phyloP scores from a whole-genome alignment of 2,113 vertebrate species.

The Acrocephalus kingi region DNA sequence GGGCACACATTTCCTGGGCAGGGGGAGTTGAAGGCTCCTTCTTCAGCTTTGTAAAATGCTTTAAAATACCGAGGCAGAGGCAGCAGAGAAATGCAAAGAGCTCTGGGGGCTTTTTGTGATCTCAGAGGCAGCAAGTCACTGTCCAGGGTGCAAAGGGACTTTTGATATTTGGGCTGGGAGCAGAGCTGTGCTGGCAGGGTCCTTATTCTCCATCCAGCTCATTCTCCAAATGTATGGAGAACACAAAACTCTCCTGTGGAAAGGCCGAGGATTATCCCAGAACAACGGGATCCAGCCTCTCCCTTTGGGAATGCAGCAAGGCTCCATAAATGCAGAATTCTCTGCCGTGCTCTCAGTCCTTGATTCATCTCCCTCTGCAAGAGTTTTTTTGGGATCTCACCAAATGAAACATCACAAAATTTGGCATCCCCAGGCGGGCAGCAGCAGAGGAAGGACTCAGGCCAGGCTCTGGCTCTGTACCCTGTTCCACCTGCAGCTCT shows the following conservation, averaged over 20 bases:
- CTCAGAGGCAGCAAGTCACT: not conserved
- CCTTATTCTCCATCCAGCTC: not conserved
- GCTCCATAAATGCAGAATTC: not conserved
- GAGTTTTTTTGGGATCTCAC: not conserved
- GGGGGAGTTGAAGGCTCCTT: not conserved
- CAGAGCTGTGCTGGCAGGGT: not conserved
- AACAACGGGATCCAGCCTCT: not conserved
- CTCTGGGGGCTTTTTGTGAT: not conserved
- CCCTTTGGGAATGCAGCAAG: not conserved
- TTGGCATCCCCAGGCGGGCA: not conserved
- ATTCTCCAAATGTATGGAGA: not conserved
- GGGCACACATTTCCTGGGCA: not conserved
- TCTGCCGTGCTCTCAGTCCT: rapidly evolving
- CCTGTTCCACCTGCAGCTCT: not conserved
- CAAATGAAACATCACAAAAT: not conserved
- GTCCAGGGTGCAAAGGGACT: not conserved
- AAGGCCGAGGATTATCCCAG: not conserved
- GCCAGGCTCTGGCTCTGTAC: not conserved
- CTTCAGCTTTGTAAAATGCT: not conserved
- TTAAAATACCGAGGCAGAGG: not conserved
- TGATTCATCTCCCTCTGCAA: not conserved
- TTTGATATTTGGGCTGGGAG: not conserved
- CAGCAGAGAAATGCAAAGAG: not conserved
- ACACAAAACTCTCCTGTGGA: not conserved
- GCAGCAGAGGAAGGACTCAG: not conserved